These are phyloP conservation scores for Erebia aethiops DNA, from an alignment of 2,888 invertebrate genomes.

Conservation along the genomic window DNA sequence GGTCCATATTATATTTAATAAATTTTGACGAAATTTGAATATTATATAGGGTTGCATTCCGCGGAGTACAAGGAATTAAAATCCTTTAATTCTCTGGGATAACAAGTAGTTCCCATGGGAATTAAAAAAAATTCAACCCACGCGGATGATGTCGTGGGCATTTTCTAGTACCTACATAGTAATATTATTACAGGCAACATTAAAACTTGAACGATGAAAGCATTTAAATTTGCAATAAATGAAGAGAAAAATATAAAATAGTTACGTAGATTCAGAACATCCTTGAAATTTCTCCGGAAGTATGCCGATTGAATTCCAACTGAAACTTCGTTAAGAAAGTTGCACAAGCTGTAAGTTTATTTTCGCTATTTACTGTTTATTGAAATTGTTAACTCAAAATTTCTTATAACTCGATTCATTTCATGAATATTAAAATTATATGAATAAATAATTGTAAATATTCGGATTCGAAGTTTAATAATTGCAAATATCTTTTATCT, in stretches of 20 bases:
- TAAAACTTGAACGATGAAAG: no score
- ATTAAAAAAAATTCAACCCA: no score
- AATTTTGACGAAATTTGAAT: no score
- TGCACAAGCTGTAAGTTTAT: background rate
- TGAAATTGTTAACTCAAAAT: background rate
- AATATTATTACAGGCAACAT: no score
- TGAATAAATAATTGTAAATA: background rate
- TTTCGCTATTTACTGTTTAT: conserved; percentile 14
- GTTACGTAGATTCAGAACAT: background rate
- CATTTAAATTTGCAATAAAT: background rate
- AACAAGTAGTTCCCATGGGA: no score
- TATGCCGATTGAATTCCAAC: conserved; percentile 9
- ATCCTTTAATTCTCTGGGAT: no score
- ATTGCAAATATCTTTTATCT: background rate
- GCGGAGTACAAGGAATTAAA: no score
- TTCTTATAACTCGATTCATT: background rate
- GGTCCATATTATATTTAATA: no score
- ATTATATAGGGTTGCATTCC: no score
- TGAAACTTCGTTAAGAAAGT: conserved; percentile 11
- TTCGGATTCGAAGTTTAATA: background rate
- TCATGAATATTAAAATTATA: background rate
- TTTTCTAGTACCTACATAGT: no score
- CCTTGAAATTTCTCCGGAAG: conserved; percentile 15
- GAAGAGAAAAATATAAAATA: background rate
- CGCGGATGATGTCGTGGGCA: no score